These are phyloP conservation scores for Micropterix aruncella DNA, from an alignment of 2,888 invertebrate genomes.

Conservation along the genomic window DNA sequence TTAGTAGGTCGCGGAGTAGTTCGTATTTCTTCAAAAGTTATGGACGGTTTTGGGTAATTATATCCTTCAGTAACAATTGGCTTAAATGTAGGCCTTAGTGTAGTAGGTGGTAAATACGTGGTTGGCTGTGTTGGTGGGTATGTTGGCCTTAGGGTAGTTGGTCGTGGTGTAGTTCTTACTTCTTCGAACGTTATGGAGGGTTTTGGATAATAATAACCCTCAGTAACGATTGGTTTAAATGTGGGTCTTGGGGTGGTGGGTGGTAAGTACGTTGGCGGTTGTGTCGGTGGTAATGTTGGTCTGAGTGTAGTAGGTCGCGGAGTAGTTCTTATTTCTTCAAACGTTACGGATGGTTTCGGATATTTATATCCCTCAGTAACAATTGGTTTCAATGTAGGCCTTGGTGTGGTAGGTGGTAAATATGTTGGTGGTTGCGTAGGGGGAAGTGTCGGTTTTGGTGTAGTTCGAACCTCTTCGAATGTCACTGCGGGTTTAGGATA, in stretches of 20 bases:
- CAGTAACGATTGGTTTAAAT: constrained; percentile 14
- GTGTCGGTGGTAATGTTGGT: constrained; percentile 10
- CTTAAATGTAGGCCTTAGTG: constrained; percentile 15
- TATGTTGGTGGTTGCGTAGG: background rate
- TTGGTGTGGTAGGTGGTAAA: background rate
- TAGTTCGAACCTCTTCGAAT: background rate
- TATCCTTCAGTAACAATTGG: constrained; percentile 12
- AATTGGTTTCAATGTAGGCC: background rate
- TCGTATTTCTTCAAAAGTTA: background rate
- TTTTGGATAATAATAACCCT: background rate
- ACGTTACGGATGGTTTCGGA: background rate
- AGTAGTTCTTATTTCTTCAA: constrained; percentile 1
- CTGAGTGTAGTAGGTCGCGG: constrained; percentile 3
- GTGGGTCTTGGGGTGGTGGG: constrained; percentile 17
- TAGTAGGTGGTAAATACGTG: constrained; percentile 21
- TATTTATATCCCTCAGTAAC: constrained; percentile 13
- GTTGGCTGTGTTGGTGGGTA: constrained; percentile 15
- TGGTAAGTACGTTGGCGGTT: constrained; percentile 20
- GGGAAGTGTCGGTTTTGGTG: background rate
- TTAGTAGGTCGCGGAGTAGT: background rate
- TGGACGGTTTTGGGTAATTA: background rate
- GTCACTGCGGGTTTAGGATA: background rate
- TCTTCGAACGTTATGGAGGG: background rate
- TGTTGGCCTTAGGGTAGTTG: constrained; percentile 3
- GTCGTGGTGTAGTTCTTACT: constrained; percentile 4